Evolutionary conservation across 2,113 vertebrate genomes (phyloP), one percentile per base, ranked within the genome.

Genomic region (Nothobranchius kuhntae): DNA sequence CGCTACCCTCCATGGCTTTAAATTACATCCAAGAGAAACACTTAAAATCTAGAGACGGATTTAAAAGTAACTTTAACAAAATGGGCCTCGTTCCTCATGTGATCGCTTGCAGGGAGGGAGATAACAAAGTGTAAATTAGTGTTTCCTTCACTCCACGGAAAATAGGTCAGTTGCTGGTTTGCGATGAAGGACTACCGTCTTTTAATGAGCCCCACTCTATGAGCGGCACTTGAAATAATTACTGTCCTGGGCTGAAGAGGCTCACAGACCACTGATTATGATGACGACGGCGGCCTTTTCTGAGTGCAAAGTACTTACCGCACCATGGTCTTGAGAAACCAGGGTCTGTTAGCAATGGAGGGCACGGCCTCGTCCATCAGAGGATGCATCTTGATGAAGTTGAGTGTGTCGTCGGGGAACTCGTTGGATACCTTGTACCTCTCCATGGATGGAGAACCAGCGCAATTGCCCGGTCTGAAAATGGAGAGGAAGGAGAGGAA

Each of bases 241-340:
- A 71, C 77, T 61, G 65, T 78, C 60, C 78, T 17, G 72, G 30
- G 52, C 65, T 70, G 55, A 75, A 78, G 75, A 65, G 73, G 72
- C 67, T 80, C 59, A 21, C 67, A 58, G 76, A 71, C 15, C 66
- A 53, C 30, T 26, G 54, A 72, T 62, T 61, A 60, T 26, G 54
- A 72, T 60, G 63, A 60, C 10, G 42, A 45, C 10, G 1, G 4
- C 30, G 30, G 30, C 4, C 58, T 10, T 56, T 73, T 65, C 67
- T 26, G 64, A 80, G 68, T 68, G 71, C 30, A 62, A 42, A 63
- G 57, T 69, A 92, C 95, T 36, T 81, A 99, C 98, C 98, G 96
- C 81, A 99, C 98, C 96, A 99, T 98, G 0, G 98, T 99, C 82
- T 98, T 96, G 73, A 98, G 93, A 86, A 99, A 99, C 96, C 97